Evolutionary conservation across 2,113 vertebrate genomes (phyloP).

Genomic region (Austrofundulus limnaeus): DNA sequence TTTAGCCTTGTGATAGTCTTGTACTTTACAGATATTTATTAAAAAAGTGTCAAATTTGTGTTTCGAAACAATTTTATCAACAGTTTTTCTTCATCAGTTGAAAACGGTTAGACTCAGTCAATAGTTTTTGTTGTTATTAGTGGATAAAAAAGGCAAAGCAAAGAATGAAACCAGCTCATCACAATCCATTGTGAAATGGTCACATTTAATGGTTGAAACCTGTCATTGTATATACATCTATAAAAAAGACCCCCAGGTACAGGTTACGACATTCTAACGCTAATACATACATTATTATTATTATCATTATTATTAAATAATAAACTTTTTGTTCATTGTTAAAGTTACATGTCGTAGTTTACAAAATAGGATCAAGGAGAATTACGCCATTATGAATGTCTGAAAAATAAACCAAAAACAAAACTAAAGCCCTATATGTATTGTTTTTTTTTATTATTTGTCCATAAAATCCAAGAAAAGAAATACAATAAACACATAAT

Average conservation of each 20-base stretch:
- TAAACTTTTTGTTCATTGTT: constrained; percentile 84
- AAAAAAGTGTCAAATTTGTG: too few relatives aligned
- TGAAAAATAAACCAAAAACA: constrained; percentile 60
- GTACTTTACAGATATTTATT: too few relatives aligned
- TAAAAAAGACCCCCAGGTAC: constrained; percentile 85
- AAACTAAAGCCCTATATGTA: constrained; percentile 75
- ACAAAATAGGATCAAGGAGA: constrained; percentile 85
- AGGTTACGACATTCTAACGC: constrained; percentile 86
- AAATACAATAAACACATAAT: constrained; percentile 74
- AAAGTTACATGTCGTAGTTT: constrained; percentile 87
- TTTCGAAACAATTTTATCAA: too few relatives aligned
- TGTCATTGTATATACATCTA: constrained; percentile 87
- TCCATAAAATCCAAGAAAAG: constrained; percentile 56
- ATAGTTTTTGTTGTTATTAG: neutral
- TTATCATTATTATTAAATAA: constrained; percentile 80
- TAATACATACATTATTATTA: constrained; percentile 85
- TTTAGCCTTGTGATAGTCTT: too few relatives aligned
- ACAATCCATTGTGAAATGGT: constrained; percentile 83
- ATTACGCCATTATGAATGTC: constrained; percentile 81
- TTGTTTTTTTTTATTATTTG: constrained; percentile 74
- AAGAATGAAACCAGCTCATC: constrained; percentile 46
- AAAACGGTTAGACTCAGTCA: too few relatives aligned
- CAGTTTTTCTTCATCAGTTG: too few relatives aligned
- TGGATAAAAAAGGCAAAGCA: constrained; percentile 14
- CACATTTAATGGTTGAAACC: constrained; percentile 87